phyloP scores from a whole-genome alignment of 2,888 invertebrate genomes.

The Pasiphila rectangulata region DNA sequence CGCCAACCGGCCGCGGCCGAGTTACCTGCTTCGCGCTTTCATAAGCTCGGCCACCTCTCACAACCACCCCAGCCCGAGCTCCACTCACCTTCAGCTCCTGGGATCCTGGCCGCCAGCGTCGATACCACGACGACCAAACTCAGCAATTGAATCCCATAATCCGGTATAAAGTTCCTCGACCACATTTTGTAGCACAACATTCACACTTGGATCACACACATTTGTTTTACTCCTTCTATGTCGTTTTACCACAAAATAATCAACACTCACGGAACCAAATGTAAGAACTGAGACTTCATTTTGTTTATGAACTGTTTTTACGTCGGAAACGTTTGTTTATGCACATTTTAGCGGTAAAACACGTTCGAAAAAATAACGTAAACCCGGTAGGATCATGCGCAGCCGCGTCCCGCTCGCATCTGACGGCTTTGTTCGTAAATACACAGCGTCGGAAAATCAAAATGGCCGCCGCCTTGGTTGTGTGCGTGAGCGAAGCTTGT shows the following conservation, averaged over 20 bases:
- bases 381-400: slow-evolving; percentile 74
- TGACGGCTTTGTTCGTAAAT: slow-evolving; percentile 81
- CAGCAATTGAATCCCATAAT: slow-evolving; percentile 84
- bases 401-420: slow-evolving; percentile 80
- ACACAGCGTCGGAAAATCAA: slow-evolving; percentile 79
- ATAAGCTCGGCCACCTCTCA: slow-evolving; percentile 65
- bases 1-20: slow-evolving; percentile 54
- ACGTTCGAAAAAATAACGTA: slow-evolving; percentile 60
- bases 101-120: slow-evolving; percentile 70
- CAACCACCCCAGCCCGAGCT: slow-evolving; percentile 46
- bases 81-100: slow-evolving; percentile 81
- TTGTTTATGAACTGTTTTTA: slow-evolving; percentile 76
- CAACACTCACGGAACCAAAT: slow-evolving; percentile 79
- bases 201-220: slow-evolving; percentile 81
- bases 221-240: slow-evolving; percentile 77
- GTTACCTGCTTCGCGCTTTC: slow-evolving; percentile 66
- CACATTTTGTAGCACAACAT: slow-evolving; percentile 84
- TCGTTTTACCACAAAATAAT: slow-evolving; percentile 68
- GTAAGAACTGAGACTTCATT: slow-evolving; percentile 79
- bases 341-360: slow-evolving; percentile 80
- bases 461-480: slow-evolving; percentile 69
- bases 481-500: slow-evolving; percentile 71
- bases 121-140: slow-evolving; percentile 68
- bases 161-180: slow-evolving; percentile 85
- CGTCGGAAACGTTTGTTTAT: slow-evolving; percentile 63